Percentiles rank a stretch among this genome's conserved stretches.
These are phyloP conservation scores for Coleophora flavipennella DNA, from an alignment of 2,888 invertebrate species.

Conservation along the genomic window DNA sequence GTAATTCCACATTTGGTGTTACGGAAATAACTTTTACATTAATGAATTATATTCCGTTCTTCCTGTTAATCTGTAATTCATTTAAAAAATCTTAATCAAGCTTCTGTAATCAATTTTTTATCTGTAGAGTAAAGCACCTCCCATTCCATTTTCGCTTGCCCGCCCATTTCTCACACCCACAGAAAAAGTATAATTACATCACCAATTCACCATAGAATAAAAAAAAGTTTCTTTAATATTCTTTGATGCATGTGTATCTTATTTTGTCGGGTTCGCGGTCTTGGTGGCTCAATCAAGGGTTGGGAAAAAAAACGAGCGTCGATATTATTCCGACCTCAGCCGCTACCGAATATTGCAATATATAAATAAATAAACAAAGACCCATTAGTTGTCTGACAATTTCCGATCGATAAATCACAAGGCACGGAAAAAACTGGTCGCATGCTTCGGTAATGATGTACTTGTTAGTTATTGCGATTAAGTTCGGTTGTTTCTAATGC, in stretches of 20 bases:
- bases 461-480: too few relatives aligned
- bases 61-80: slow-evolving; percentile 29
- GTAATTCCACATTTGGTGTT: slow-evolving; percentile 1
- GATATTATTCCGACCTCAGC: slow-evolving; percentile 47
- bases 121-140: slow-evolving; percentile 30
- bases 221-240: too few relatives aligned
- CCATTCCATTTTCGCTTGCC: slow-evolving; percentile 53
- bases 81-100: slow-evolving; percentile 38
- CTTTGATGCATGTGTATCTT: slow-evolving; percentile 12
- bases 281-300: slow-evolving; percentile 50
- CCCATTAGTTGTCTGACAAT: slow-evolving; percentile 68
- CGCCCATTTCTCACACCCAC: slow-evolving; percentile 45
- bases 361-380: slow-evolving; percentile 72
- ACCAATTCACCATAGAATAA: slow-evolving; percentile 17
- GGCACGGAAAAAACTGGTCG: slow-evolving; percentile 43
- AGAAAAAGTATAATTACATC: slow-evolving; percentile 42
- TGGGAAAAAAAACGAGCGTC: slow-evolving; percentile 37
- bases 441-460: slow-evolving; percentile 45
- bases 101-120: slow-evolving; percentile 27
- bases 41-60: slow-evolving; percentile 11
- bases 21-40: slow-evolving; percentile 4
- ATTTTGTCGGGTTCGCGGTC: slow-evolving; percentile 29
- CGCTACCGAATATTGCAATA: slow-evolving; percentile 67
- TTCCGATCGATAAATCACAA: slow-evolving; percentile 69
- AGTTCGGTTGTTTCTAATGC: too few relatives aligned